Evolutionary conservation across 1,140 invertebrate species (phyloP).

Genomic region (Colletes gigas): DNA sequence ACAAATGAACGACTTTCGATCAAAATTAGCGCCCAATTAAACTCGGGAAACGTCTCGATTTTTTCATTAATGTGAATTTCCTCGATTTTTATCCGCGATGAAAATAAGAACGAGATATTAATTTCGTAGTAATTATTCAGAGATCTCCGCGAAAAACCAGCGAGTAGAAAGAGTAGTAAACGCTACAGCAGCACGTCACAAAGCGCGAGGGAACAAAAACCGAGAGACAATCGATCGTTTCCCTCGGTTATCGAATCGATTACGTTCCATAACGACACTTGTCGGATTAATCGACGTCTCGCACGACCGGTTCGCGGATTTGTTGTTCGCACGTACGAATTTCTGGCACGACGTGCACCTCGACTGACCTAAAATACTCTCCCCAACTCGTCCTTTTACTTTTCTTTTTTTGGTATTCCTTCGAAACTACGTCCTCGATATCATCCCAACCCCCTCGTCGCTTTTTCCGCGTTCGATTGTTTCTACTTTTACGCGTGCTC

Average conservation of each 20-base stretch:
- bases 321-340: conserved; percentile 16
- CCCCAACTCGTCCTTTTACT: background rate
- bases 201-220: conserved; percentile 1
- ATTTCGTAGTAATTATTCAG: background rate
- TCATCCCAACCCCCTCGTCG: too few relatives aligned
- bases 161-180: conserved; percentile 9
- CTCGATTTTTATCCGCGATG: background rate
- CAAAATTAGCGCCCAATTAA: too few relatives aligned
- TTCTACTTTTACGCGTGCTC: too few relatives aligned
- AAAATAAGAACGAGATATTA: background rate
- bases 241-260: conserved; percentile 13
- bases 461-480: background rate
- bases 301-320: background rate
- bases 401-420: background rate
- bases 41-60: too few relatives aligned
- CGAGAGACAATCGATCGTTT: background rate
- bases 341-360: conserved; percentile 4
- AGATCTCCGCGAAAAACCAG: background rate
- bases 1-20: too few relatives aligned
- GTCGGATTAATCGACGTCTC: conserved; percentile 26
- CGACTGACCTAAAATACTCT: conserved; percentile 33
- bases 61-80: too few relatives aligned
- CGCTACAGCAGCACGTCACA: background rate
- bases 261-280: background rate
- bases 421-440: too few relatives aligned